Percentiles rank a stretch among this genome's conserved stretches.
Conservation (phyloP, 2,888 invertebrate genomes). For the Empis livida region DNA sequence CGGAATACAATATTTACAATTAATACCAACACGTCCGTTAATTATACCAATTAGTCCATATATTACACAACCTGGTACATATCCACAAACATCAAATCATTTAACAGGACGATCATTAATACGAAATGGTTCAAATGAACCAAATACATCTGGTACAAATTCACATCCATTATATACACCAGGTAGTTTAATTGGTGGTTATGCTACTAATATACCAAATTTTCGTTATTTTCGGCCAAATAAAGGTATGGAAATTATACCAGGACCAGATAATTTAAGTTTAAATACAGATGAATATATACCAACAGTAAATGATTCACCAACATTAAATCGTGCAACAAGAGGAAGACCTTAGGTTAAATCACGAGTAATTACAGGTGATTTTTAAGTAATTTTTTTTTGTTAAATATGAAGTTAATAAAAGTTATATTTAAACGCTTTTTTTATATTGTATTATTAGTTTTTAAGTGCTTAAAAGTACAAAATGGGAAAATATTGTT, state of each 20-base stretch:
- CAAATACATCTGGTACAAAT: constrained; percentile 13
- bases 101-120: constrained; percentile 9
- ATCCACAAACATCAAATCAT: not conserved
- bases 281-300: constrained; percentile 32
- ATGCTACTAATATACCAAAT: constrained; percentile 15
- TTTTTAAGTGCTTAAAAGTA: too few species aligned
- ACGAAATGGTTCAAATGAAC: constrained; percentile 7
- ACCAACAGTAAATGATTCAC: constrained; percentile 19
- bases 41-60: constrained; percentile 32
- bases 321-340: constrained; percentile 6
- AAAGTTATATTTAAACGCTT: too few species aligned
- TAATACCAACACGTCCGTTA: constrained; percentile 32
- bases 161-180: constrained; percentile 21
- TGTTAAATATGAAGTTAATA: too few species aligned
- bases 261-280: constrained; percentile 16
- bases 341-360: not conserved
- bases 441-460: too few species aligned
- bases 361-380: too few species aligned
- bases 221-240: constrained; percentile 28
- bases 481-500: too few species aligned
- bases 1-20: constrained; percentile 30
- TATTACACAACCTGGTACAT: constrained; percentile 11
- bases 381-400: too few species aligned
- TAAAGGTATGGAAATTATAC: constrained; percentile 25
- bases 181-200: constrained; percentile 7